Conservation (phyloP, 1,140 invertebrate genomes). For the Acromyrmex echinatior region DNA sequence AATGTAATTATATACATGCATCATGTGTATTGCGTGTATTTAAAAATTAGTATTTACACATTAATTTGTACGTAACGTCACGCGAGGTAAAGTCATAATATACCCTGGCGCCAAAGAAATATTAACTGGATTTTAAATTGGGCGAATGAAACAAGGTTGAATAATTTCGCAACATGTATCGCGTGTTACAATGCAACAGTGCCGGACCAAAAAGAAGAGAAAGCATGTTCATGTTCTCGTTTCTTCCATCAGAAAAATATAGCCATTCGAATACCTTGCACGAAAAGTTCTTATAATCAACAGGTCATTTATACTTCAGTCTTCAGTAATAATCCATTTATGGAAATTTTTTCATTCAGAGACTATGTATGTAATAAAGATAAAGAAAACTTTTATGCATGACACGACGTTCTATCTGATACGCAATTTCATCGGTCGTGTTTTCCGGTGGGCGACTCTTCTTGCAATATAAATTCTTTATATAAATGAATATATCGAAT, state of each 20-base stretch:
- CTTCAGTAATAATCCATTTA: conserved; percentile 52
- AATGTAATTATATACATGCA: not conserved
- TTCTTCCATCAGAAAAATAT: conserved; percentile 42
- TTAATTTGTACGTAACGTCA: conserved; percentile 30
- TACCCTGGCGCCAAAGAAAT: not conserved
- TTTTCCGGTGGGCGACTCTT: conserved; percentile 10
- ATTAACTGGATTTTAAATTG: conserved; percentile 27
- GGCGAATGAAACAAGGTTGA: conserved; percentile 28
- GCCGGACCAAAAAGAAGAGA: not conserved
- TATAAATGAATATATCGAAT: not conserved
- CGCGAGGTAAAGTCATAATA: conserved; percentile 29
- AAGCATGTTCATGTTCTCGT: not conserved
- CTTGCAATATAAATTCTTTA: conserved; percentile 15
- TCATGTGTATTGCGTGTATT: not conserved
- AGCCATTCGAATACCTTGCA: conserved; percentile 7
- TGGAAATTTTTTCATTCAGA: conserved; percentile 49
- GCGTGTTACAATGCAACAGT: conserved; percentile 47
- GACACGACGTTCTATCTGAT: not conserved
- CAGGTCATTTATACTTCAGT: conserved; percentile 33
- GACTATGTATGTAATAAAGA: conserved; percentile 10
- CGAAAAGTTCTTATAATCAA: conserved; percentile 56
- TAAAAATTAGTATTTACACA: conserved; percentile 33
- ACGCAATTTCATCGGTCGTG: conserved; percentile 2
- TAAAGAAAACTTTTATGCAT: not conserved
- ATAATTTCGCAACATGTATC: conserved; percentile 23